These are phyloP conservation scores for Philopotamus ludificatus DNA, from an alignment of 1,140 invertebrate genomes.

Conservation along the genomic window DNA sequence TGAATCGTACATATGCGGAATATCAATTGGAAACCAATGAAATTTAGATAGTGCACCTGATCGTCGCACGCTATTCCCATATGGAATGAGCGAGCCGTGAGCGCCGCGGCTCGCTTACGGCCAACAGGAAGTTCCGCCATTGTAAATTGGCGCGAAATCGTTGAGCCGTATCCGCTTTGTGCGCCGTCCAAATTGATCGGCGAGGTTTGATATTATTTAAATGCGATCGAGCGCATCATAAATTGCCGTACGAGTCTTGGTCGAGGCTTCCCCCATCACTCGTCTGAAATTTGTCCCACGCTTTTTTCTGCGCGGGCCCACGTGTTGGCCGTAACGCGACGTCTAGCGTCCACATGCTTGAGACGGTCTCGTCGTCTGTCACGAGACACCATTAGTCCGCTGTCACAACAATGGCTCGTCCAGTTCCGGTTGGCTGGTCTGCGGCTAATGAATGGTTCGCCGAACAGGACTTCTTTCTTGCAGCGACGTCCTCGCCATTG, in stretches of 20 bases:
- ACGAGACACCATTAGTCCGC: not conserved
- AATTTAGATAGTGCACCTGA: constrained; percentile 4
- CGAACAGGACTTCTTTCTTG: not conserved
- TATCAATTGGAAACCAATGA: no score
- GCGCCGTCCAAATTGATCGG: not conserved
- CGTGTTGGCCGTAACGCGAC: no score
- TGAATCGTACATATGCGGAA: not conserved
- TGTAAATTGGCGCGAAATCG: constrained; percentile 41
- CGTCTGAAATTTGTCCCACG: no score
- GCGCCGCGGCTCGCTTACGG: constrained; percentile 13
- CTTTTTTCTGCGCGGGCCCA: no score
- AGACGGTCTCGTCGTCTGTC: not conserved
- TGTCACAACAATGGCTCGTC: not conserved
- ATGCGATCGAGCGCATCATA: no score
- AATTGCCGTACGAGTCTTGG: no score
- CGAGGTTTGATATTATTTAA: not conserved
- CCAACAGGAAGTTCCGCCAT: constrained; percentile 39
- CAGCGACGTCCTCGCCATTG: no score
- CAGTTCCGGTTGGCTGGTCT: not conserved
- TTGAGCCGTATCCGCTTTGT: constrained; percentile 35
- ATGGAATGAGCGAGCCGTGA: constrained; percentile 8
- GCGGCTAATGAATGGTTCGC: not conserved
- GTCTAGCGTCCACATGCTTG: not conserved
- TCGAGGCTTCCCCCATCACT: no score
- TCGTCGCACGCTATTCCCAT: constrained; percentile 1